Evolutionary conservation across 2,888 invertebrate species (phyloP).

Genomic region (Oscheius onirici): DNA sequence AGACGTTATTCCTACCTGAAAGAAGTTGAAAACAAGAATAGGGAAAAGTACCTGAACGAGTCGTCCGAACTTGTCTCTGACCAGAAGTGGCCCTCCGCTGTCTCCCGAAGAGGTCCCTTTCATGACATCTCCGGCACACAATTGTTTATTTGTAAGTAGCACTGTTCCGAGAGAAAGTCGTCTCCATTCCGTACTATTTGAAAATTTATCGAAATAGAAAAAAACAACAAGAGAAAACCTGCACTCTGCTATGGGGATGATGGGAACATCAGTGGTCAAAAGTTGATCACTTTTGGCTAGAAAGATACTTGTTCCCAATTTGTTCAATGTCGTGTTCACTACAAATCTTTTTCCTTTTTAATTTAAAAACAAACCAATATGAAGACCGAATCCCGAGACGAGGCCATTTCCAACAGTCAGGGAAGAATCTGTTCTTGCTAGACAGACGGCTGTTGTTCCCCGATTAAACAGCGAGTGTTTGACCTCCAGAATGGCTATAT

Average conservation of each 20-base stretch:
- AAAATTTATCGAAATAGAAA: no score
- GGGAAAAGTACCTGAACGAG: slow-evolving; percentile 41
- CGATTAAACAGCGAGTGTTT: slow-evolving; percentile 1
- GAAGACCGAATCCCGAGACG: slow-evolving; percentile 51
- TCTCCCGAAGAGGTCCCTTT: slow-evolving; percentile 61
- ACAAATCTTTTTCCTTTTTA: background rate
- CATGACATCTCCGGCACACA: slow-evolving; percentile 52
- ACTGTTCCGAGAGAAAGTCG: slow-evolving; percentile 40
- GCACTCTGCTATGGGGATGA: slow-evolving; percentile 2
- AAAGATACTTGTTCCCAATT: background rate
- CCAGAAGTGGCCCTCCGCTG: slow-evolving; percentile 54
- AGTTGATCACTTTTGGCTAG: slow-evolving; percentile 9
- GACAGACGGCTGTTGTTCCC: slow-evolving; percentile 38
- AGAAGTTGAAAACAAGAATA: no score
- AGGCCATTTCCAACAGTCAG: slow-evolving; percentile 38
- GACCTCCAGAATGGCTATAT: slow-evolving; percentile 49
- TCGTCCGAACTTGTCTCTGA: slow-evolving; percentile 37
- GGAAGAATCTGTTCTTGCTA: slow-evolving; percentile 38
- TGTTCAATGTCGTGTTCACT: slow-evolving; percentile 2
- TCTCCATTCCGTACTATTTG: slow-evolving; percentile 39
- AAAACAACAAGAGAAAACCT: slow-evolving; percentile 5
- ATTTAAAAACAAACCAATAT: slow-evolving; percentile 35
- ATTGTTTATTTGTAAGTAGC: slow-evolving; percentile 31
- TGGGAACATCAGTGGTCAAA: slow-evolving; percentile 12
- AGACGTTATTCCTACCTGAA: slow-evolving; percentile 48